Conservation (phyloP, 2,113 vertebrate species). For the Centropristis striata region DNA sequence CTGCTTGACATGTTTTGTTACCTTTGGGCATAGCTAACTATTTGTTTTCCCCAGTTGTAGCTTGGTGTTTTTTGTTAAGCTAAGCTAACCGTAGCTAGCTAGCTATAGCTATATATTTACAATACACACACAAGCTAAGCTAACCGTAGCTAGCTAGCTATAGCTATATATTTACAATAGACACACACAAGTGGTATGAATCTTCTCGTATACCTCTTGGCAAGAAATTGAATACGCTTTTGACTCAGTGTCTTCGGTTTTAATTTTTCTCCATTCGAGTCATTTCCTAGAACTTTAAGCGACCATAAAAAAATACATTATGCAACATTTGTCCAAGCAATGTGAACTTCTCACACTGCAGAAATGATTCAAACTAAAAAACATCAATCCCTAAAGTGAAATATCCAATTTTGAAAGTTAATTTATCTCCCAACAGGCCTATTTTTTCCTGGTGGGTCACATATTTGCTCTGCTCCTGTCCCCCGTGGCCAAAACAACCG, state of each 20-base stretch:
- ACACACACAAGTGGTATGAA: not conserved
- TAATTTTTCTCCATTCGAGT: not conserved
- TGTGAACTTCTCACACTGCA: not conserved
- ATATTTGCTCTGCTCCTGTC: constrained; percentile 68
- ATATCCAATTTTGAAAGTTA: constrained; percentile 39
- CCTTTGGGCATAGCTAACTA: no score
- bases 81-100: no score
- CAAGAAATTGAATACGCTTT: not conserved
- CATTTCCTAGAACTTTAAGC: not conserved
- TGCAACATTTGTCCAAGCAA: not conserved
- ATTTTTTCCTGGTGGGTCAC: constrained; percentile 45
- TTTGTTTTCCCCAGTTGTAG: no score
- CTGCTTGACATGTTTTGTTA: no score
- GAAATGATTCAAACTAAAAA: constrained; percentile 16
- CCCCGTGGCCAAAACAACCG: constrained; percentile 75
- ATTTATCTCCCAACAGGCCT: constrained; percentile 43
- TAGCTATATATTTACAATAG: not conserved
- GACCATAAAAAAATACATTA: not conserved
- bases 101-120: no score
- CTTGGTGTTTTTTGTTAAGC: no score
- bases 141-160: no score
- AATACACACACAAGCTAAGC: no score
- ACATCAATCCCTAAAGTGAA: constrained; percentile 32
- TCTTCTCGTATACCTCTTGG: not conserved
- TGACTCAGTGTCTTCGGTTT: not conserved